phyloP scores from a whole-genome alignment of 2,888 invertebrate species.

The Tineola bisselliella region DNA sequence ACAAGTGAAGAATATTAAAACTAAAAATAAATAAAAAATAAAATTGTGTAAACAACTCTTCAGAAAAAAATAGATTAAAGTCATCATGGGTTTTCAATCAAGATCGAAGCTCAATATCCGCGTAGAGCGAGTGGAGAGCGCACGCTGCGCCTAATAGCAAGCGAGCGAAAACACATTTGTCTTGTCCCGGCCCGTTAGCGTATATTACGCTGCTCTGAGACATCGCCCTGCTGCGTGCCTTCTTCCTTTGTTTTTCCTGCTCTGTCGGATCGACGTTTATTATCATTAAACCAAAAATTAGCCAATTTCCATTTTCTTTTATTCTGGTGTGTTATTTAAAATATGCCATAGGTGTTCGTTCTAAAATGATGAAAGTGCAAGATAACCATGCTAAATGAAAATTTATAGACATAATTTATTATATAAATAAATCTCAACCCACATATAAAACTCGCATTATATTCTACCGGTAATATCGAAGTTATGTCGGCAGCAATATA shows the following conservation, averaged over 20 bases:
- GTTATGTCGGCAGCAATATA: background rate
- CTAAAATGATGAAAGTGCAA: too few species aligned
- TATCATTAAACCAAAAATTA: slow-evolving; percentile 33
- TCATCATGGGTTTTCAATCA: slow-evolving; percentile 5
- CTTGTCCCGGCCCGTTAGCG: slow-evolving; percentile 64
- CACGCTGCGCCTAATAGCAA: slow-evolving; percentile 36
- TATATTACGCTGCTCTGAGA: slow-evolving; percentile 56
- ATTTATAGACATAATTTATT: too few species aligned
- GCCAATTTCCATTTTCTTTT: slow-evolving; percentile 17
- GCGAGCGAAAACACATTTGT: slow-evolving; percentile 66
- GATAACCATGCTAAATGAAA: too few species aligned
- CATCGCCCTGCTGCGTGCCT: slow-evolving; percentile 48
- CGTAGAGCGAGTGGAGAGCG: background rate
- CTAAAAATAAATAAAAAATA: background rate
- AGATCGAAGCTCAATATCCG: slow-evolving; percentile 7
- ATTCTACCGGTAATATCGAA: background rate
- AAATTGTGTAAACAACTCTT: background rate
- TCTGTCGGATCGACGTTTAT: slow-evolving; percentile 23
- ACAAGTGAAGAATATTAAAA: background rate
- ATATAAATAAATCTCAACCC: too few species aligned
- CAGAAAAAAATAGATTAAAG: background rate
- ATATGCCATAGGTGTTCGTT: too few species aligned
- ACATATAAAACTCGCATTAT: background rate
- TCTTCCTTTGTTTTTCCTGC: slow-evolving; percentile 31
- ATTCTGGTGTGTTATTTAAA: background rate